phyloP scores from a whole-genome alignment of 2,888 invertebrate species.

The Actias luna region DNA sequence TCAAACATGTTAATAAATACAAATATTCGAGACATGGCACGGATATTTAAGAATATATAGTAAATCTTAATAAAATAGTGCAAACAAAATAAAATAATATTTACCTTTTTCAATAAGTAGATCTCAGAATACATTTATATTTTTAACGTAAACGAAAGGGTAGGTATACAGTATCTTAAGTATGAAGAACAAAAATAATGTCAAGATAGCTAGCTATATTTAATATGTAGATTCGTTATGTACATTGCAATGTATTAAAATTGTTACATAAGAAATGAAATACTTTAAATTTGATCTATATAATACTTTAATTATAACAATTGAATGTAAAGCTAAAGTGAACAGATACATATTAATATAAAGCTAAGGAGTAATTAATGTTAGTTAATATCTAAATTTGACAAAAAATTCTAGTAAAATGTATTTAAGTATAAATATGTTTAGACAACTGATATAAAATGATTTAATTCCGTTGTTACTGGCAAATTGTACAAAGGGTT shows the following conservation, averaged over 20 bases:
- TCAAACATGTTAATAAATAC: too few species aligned
- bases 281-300: too few species aligned
- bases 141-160: neutral
- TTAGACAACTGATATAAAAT: neutral
- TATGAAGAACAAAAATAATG: neutral
- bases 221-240: neutral
- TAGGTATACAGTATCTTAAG: neutral
- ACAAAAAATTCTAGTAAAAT: neutral
- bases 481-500: neutral
- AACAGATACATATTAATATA: too few species aligned
- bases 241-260: neutral
- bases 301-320: too few species aligned
- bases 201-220: neutral
- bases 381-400: neutral
- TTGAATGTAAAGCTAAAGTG: too few species aligned
- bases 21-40: too few species aligned
- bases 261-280: conserved; percentile 7
- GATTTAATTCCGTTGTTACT: neutral
- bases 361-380: neutral
- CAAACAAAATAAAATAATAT: neutral
- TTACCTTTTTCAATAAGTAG: neutral
- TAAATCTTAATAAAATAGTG: neutral
- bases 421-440: neutral
- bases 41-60: too few species aligned
- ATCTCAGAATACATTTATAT: neutral